Base-by-base conservation (phyloP, 2,113 vertebrate genomes). In the Colistium nudipinnis region DNA sequence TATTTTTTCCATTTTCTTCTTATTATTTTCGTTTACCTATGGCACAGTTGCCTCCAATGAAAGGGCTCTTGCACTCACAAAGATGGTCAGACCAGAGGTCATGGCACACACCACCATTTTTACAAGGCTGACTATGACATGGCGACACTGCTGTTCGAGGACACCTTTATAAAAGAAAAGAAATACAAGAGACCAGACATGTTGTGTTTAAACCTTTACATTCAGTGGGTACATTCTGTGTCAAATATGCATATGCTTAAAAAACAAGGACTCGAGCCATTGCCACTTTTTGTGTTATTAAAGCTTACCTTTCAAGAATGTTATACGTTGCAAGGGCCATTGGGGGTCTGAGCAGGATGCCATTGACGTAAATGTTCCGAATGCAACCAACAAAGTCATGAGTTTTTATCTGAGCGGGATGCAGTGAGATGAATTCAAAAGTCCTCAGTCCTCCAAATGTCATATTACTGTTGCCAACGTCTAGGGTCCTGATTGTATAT, bases 381-480 rank as follows among this genome's bases (percentile, higher is more conserved):
- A 94, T 71, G 59, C 93, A 94, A 64, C 93, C 93, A 59, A 94
- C 85, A 86, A 94, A 94, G 80, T 93, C 83, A 59, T 94, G 90
- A 6, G 81, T 86, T 86, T 83, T 76, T 65, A 91, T 88, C 54
- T 91, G 92, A 74, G 19, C 47, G 14, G 87, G 89, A 47, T 80
- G 83, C 48, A 73, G 64, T 25, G 87, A 75, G 62, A 92, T 83
- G 4, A 79, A 67, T 54, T 91, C 88, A 61, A 86, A 64, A 19
- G 79, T 88, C 77, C 84, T 93, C 25, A 91, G 36, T 24, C 91
- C 90, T 56, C 93, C 92, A 59, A 94, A 71, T 12, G 88, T 92
- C 83, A 93, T 73, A 55, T 91, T 91, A 64, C 56, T 89, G 70
- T 65, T 70, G 41, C 82, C 86, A 33, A 91, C 78, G 62, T 94